phyloP scores from a whole-genome alignment of 2,888 invertebrate species.

The Synanthedon andrenaeformis region DNA sequence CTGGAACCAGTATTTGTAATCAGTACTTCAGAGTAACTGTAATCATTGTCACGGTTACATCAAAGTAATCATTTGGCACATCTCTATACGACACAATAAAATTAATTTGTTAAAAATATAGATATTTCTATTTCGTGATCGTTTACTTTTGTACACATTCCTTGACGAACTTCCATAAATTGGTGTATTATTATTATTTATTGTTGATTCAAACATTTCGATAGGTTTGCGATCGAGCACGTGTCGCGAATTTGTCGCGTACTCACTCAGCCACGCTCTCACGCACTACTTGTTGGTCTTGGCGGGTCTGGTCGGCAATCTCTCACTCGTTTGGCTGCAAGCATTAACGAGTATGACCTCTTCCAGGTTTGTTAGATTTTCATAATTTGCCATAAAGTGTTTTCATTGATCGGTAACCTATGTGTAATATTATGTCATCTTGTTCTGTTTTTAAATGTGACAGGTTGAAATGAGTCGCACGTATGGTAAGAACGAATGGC shows the following conservation, averaged over 20 bases:
- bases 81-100: too few species aligned
- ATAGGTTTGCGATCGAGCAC: conserved; percentile 93
- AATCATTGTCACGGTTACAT: too few species aligned
- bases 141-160: too few species aligned
- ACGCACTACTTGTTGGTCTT: conserved; percentile 90
- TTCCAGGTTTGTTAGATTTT: conserved; percentile 60
- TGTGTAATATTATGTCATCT: too few species aligned
- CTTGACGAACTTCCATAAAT: too few species aligned
- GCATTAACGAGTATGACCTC: conserved; percentile 93
- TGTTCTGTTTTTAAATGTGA: background rate
- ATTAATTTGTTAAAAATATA: too few species aligned
- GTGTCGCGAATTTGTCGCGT: conserved; percentile 91
- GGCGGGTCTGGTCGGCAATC: conserved; percentile 96
- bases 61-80: too few species aligned
- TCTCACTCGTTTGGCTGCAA: conserved; percentile 87
- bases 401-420: background rate
- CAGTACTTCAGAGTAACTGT: too few species aligned
- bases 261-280: conserved; percentile 91
- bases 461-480: conserved; percentile 91
- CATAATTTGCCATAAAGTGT: background rate
- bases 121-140: too few species aligned
- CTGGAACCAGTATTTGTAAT: too few species aligned
- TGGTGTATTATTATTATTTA: too few species aligned
- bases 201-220: too few species aligned
- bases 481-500: conserved; percentile 88